Percentiles rank a stretch among this genome's conserved stretches.
phyloP scores from a whole-genome alignment of 2,888 invertebrate genomes.

The Dolomedes plantarius region DNA sequence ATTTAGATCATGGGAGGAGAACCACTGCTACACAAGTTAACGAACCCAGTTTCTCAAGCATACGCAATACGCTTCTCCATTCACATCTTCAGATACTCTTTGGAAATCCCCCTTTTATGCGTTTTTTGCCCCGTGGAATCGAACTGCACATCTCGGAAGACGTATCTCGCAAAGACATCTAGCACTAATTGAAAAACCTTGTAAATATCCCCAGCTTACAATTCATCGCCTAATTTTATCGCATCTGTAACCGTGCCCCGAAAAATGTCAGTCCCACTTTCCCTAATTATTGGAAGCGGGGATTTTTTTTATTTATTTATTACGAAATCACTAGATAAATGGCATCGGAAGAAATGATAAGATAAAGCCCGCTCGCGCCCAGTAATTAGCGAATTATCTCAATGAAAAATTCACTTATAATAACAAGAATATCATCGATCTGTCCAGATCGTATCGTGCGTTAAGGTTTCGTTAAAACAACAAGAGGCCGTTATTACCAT shows the following conservation, averaged over 20 bases:
- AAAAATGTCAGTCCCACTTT: conserved; percentile 42
- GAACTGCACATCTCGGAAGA: neutral
- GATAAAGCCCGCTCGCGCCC: neutral
- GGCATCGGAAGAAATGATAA: conserved; percentile 30
- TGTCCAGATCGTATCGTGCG: neutral
- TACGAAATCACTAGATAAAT: neutral
- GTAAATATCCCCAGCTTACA: neutral
- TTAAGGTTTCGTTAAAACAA: conserved; percentile 53
- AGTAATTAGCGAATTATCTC: conserved; percentile 66
- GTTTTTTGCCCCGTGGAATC: neutral
- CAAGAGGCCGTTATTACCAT: conserved; percentile 35
- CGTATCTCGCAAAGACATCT: neutral
- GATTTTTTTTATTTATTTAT: too few relatives aligned
- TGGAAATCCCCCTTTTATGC: too few relatives aligned
- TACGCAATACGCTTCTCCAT: too few relatives aligned
- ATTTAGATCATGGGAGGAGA: too few relatives aligned
- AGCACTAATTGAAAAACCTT: conserved; percentile 7
- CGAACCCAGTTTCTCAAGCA: too few relatives aligned
- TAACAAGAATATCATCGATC: conserved; percentile 13
- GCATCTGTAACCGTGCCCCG: conserved; percentile 49
- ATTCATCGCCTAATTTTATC: conserved; percentile 2
- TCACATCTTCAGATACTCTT: too few relatives aligned
- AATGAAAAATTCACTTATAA: conserved; percentile 67
- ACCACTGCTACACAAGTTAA: too few relatives aligned
- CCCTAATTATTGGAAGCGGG: conserved; percentile 24